Evolutionary conservation across 2,888 invertebrate genomes (phyloP).

Genomic region (Sepiola atlantica): DNA sequence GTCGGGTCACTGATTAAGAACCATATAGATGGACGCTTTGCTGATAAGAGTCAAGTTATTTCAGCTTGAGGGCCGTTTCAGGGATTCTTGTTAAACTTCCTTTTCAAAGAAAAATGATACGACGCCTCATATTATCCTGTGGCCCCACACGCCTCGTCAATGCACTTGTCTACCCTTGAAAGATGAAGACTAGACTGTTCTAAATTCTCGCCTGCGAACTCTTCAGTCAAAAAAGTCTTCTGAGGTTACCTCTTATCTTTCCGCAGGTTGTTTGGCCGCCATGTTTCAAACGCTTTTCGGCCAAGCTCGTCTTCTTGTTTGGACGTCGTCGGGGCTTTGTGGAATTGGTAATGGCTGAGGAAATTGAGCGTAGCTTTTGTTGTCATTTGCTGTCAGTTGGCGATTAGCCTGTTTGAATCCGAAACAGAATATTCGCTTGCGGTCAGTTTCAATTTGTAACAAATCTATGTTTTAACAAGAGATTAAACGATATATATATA

Average conservation of each 20-base stretch:
- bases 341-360: neutral
- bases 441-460: neutral
- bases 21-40: neutral
- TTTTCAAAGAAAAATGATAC: neutral
- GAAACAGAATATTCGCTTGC: neutral
- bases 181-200: conserved; percentile 2
- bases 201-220: neutral
- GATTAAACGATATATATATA: neutral
- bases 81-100: neutral
- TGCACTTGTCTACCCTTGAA: neutral
- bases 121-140: neutral
- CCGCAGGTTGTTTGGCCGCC: neutral
- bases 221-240: neutral
- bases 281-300: neutral
- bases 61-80: neutral
- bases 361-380: conserved; percentile 20
- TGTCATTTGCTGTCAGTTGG: neutral
- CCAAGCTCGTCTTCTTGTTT: neutral
- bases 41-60: conserved; percentile 20
- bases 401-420: neutral
- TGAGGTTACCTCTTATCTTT: neutral
- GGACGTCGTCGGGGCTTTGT: neutral
- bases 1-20: neutral
- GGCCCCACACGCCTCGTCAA: neutral
- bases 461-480: neutral